phyloP scores from a whole-genome alignment of 2,113 vertebrate genomes.

The Vombatus ursinus region DNA sequence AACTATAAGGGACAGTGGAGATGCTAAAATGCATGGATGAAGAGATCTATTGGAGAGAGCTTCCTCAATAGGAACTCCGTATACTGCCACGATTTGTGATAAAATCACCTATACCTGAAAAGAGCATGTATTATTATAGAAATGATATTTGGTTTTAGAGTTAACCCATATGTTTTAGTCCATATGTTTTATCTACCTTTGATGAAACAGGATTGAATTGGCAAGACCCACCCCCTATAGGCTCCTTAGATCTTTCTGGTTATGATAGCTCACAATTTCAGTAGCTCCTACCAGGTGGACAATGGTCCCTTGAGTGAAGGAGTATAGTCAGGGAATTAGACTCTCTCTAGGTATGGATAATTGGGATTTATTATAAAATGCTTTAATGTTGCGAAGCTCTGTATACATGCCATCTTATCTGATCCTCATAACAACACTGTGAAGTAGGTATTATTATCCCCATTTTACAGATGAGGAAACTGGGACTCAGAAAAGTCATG shows the following conservation, averaged over 20 bases:
- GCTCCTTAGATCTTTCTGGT: neutral
- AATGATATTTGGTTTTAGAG: neutral
- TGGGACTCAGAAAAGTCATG: constrained; percentile 6
- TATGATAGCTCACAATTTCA: neutral
- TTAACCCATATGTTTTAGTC: neutral
- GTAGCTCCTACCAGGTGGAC: neutral
- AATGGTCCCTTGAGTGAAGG: neutral
- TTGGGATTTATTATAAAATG: neutral
- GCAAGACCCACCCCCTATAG: neutral
- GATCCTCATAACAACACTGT: neutral
- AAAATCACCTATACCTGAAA: neutral
- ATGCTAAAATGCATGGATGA: neutral
- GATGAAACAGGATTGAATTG: neutral
- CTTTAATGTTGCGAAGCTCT: neutral
- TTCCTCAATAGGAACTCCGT: neutral
- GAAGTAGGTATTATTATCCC: neutral
- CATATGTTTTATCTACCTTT: neutral
- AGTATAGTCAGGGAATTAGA: neutral
- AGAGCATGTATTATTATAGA: neutral
- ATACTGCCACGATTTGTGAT: neutral
- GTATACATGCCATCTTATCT: neutral
- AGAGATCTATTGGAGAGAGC: neutral
- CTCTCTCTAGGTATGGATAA: neutral
- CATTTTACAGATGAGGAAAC: neutral
- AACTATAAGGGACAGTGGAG: neutral